Evolutionary conservation across 2,888 invertebrate species (phyloP).

Genomic region (Coenonympha glycerion): DNA sequence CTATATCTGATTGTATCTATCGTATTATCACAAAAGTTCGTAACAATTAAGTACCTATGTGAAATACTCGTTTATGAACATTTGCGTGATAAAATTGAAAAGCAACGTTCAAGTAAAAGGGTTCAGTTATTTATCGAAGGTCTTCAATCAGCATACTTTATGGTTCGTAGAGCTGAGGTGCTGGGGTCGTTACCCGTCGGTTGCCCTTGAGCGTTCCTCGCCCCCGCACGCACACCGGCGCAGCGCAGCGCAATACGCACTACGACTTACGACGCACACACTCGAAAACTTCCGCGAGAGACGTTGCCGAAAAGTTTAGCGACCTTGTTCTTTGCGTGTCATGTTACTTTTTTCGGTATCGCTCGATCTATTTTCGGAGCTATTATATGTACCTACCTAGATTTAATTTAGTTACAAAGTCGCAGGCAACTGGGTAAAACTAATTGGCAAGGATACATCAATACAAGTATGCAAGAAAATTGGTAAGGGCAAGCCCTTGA

Average conservation of each 20-base stretch:
- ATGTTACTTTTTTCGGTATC: constrained; percentile 23
- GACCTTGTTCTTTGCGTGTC: constrained; percentile 44
- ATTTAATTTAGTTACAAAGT: too few relatives aligned
- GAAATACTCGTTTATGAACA: too few relatives aligned
- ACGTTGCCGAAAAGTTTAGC: constrained; percentile 44
- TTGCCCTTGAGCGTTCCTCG: constrained; percentile 69
- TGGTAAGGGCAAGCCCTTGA: too few relatives aligned
- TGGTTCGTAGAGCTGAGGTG: constrained; percentile 22
- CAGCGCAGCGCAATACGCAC: constrained; percentile 22
- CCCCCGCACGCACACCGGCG: constrained; percentile 46
- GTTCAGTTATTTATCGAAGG: constrained; percentile 4
- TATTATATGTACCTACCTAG: too few relatives aligned
- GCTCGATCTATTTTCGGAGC: background rate
- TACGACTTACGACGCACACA: constrained; percentile 35
- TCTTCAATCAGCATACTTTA: constrained; percentile 12
- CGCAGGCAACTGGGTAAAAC: too few relatives aligned
- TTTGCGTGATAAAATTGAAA: background rate
- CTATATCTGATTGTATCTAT: too few relatives aligned
- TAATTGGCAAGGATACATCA: too few relatives aligned
- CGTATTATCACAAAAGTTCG: too few relatives aligned
- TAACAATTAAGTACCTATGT: too few relatives aligned
- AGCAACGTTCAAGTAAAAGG: background rate
- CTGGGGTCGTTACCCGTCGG: constrained; percentile 60
- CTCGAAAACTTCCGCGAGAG: constrained; percentile 42
- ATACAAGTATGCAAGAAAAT: too few relatives aligned